Conservation (phyloP, 1,140 invertebrate species). For the Dendrolimus kikuchii region DNA sequence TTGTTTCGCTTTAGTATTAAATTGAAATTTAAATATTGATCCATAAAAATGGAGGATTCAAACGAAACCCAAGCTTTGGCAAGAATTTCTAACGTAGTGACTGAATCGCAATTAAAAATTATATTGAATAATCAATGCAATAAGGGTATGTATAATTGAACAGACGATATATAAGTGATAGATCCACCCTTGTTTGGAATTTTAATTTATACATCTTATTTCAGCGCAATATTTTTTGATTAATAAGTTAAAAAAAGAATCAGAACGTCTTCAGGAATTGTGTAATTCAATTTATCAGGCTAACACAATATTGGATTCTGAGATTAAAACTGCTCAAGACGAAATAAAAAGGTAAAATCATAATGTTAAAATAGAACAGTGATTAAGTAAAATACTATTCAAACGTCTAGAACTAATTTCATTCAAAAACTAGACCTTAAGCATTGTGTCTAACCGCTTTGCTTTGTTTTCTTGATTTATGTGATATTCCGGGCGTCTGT, state of each 20-base stretch:
- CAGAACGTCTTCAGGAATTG: slow-evolving; percentile 33
- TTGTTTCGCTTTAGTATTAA: neutral
- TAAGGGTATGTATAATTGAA: slow-evolving; percentile 34
- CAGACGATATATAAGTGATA: neutral
- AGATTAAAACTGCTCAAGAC: slow-evolving; percentile 44
- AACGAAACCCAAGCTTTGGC: slow-evolving; percentile 38
- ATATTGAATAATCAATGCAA: slow-evolving; percentile 42
- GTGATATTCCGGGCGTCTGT: too few species aligned
- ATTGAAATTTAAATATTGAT: neutral
- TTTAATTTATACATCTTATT: slow-evolving; percentile 10
- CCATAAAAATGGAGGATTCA: slow-evolving; percentile 29
- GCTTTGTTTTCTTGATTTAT: too few species aligned
- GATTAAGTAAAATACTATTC: too few species aligned
- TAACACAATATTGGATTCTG: slow-evolving; percentile 42
- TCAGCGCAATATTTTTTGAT: slow-evolving; percentile 39
- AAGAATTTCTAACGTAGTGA: slow-evolving; percentile 41
- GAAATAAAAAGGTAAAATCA: slow-evolving; percentile 37
- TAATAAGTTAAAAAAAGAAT: slow-evolving; percentile 36
- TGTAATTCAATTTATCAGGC: slow-evolving; percentile 37
- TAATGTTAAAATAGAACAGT: too few species aligned
- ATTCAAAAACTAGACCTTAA: too few species aligned
- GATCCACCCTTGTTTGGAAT: neutral
- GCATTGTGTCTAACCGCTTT: too few species aligned
- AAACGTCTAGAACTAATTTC: too few species aligned
- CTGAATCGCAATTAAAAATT: slow-evolving; percentile 43